Evolutionary conservation across 2,113 vertebrate genomes (phyloP), one percentile per base, ranked within the genome.

Genomic region (Strigops habroptila): DNA sequence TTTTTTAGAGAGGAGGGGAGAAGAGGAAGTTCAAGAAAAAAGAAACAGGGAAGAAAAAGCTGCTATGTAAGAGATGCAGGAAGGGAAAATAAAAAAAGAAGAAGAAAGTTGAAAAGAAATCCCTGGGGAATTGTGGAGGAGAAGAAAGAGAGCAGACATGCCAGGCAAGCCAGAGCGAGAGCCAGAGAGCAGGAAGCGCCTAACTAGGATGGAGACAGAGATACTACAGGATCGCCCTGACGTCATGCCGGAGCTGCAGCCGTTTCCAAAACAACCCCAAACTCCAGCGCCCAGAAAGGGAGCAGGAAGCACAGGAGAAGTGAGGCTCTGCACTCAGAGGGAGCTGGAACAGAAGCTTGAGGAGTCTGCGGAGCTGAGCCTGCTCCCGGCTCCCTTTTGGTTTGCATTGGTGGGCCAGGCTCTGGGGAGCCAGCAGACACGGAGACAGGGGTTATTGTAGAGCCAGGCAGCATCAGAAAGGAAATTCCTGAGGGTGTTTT

Each of bases 201-300:
- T 97, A 97, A 97, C 97, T 91, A 97, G 95, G 94, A 77, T 96
- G 97, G 97, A 97, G 97, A 97, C 97, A 97, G 91, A 97, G 97
- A 96, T 97, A 97, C 97, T 96, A 97, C 93, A 95, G 92, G 80
- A 17, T 52, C 62, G 43, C 6, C 22, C 81, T 98, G 97, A 98
- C 96, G 95, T 98, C 97, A 97, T 81, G 96, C 82, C 7, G 30
- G 93, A 95, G 95, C 23, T 71, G 78, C 82, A 96, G 96, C 10
- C 71, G 92, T 94, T 97, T 96, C 96, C 89, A 94, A 97, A 97
- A 96, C 97, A 94, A 78, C 91, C 96, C 94, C 82, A 70, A 95
- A 86, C 59, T 91, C 73, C 86, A 81, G 95, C 1, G 31, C 84
- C 74, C 60, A 1, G 88, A 51, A 81, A 84, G 75, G 63, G 71